Base-by-base conservation (phyloP, 2,888 invertebrate species). In the Sminthurides aquaticus region DNA sequence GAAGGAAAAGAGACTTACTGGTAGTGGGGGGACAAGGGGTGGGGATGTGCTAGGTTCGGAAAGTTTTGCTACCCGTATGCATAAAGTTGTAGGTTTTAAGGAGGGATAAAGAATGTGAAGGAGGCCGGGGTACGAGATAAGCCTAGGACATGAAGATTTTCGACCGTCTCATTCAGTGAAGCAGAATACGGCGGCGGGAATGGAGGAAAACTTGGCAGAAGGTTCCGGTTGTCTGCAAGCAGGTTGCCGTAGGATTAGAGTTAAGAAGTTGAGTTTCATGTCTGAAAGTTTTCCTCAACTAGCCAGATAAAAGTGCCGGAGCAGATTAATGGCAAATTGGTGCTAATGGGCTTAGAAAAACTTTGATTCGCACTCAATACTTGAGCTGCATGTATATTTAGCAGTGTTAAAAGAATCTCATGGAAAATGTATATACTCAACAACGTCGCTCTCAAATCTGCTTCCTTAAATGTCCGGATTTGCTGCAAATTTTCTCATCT, bases 321-420 rank as follows among this genome's bases (percentile, higher is more conserved):
- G 48, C 28, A 62, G 62, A 62, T 62, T 62, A 62, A 62, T 62
- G 62, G 62, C 26, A 49, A 57, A 57, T 61, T 54, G 57, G 57
- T 62, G 62, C 57, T 62, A 62, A 62, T 62, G 61, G 20, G 25
- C 26, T 49, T 3, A 24, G 49, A 48, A 24, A 34, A 34, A 34
- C 43, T 34, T 34, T 34, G 43, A 34, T 34, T 34, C 43, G 15
- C 43, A 34, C 43, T 34, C 43, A 34, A 15, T 34, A 34, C 43
- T 15, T 15, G 15, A 34, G 5, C 15, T 34, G 43, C 15, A 34
- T 34, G 43, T 15, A 34, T 34, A 5, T 34, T 15, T 34, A n/a
- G n/a, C n/a, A n/a, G n/a, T n/a, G n/a, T n/a, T n/a, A n/a, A n/a
- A n/a, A n/a, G n/a, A n/a, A n/a, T n/a, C n/a, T n/a, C n/a, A n/a